Evolutionary conservation across 2,797 vertebrate genomes (phyloP).

Genomic region (Protonibea diacanthus): DNA sequence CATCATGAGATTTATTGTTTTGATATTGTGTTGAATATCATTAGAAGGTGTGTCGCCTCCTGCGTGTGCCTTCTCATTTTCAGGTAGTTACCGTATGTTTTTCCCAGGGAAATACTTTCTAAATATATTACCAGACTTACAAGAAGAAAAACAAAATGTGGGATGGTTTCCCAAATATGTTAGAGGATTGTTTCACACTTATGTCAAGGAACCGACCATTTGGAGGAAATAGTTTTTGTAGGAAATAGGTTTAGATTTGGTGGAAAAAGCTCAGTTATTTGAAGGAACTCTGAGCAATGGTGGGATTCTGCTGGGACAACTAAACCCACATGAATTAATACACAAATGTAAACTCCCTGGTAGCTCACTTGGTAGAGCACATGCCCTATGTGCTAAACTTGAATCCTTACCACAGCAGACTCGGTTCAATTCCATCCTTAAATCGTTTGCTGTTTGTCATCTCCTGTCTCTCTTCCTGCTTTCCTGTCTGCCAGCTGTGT

Average conservation of each 20-base stretch:
- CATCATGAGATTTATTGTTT: background rate
- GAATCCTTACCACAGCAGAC: too few species aligned
- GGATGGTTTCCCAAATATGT: background rate
- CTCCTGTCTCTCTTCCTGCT: too few species aligned
- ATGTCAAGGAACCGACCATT: background rate
- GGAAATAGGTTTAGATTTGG: background rate
- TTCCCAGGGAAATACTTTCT: background rate
- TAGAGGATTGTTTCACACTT: background rate
- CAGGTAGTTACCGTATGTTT: background rate
- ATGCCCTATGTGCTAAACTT: too few species aligned
- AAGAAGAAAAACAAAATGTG: background rate
- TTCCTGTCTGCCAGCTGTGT: too few species aligned
- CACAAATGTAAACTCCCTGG: background rate
- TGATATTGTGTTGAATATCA: background rate
- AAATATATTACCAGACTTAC: background rate
- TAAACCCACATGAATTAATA: background rate
- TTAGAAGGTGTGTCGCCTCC: background rate
- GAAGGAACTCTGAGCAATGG: background rate
- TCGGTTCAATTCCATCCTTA: too few species aligned
- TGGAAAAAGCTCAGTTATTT: background rate
- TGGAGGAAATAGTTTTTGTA: background rate
- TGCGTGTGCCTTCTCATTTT: background rate
- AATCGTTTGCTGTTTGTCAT: too few species aligned
- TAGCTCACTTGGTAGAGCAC: too few species aligned
- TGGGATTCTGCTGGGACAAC: background rate